A percentile compares a stretch with the other conserved stretches of the same genome.
Conservation (phyloP, 2,888 invertebrate genomes). For the Exephanes ischioxanthus region DNA sequence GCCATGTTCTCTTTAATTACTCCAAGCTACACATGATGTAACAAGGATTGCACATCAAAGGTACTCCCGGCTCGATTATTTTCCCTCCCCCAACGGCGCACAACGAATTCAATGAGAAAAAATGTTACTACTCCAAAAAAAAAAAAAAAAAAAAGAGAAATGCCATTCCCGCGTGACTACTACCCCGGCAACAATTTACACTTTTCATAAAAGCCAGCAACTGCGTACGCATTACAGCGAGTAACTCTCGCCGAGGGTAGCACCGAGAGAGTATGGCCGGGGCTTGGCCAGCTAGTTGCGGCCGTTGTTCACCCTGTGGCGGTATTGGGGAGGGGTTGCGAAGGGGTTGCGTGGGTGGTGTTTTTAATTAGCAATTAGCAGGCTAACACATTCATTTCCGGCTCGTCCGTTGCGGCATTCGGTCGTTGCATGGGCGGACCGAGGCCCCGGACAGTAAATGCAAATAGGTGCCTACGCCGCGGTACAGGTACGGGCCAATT, state of each 20-base stretch:
- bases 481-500: slow-evolving; percentile 80
- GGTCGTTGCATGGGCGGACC: slow-evolving; percentile 70
- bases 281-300: slow-evolving; percentile 10
- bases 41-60: background rate
- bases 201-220: slow-evolving; percentile 6
- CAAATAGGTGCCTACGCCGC: slow-evolving; percentile 78
- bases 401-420: slow-evolving; percentile 82
- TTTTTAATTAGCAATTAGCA: slow-evolving; percentile 85
- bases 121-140: background rate
- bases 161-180: background rate
- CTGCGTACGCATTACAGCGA: slow-evolving; percentile 11
- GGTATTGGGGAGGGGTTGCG: slow-evolving; percentile 31
- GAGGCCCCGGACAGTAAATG: slow-evolving; percentile 77
- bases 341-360: slow-evolving; percentile 69
- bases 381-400: slow-evolving; percentile 84
- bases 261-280: background rate
- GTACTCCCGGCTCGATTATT: background rate
- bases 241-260: background rate
- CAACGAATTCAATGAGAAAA: background rate
- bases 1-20: no score
- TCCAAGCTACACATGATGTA: background rate
- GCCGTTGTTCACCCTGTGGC: slow-evolving; percentile 29
- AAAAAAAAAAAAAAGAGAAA: background rate
- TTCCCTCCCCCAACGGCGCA: background rate
- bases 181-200: background rate